Base-by-base conservation (phyloP, 2,797 vertebrate species). In the Darevskia nairensis region DNA sequence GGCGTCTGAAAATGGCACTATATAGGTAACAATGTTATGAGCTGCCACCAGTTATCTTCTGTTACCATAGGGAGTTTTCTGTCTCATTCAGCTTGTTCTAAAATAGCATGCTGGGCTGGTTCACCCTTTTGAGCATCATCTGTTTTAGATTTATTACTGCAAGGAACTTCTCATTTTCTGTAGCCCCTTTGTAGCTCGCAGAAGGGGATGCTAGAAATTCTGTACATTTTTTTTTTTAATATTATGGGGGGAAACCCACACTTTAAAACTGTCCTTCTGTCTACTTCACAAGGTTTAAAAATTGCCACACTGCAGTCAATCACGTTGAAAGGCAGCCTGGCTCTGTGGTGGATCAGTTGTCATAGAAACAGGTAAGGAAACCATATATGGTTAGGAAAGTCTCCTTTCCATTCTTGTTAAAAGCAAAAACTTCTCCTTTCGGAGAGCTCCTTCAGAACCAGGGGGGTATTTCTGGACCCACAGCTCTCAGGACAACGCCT, bases 241-340 rank as follows among this genome's bases (percentile, higher is more conserved):
- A 84, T 55, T 55, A 55, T 55, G 50, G 4, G 41, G 6, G 3
- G 3, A 55, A 55, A 4, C 13, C 50, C 50, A 88, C 32, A 59
- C 41, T 61, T 44, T 15, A 39, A 89, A 44, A 27, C 68, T 32
- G 50, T 66, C 88, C 84, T 93, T 86, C 82, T 94, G 80, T 92
- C 89, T 91, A 92, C 90, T 91, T 95, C 84, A 89, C 77, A 88
- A 90, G 77, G 84, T 86, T 90, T 94, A 88, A 87, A 93, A 93
- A 82, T 86, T 78, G 76, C 76, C 90, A 92, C 61, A 72, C 72
- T 88, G 76, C 74, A 87, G 35, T 41, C 80, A 88, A 25, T 44
- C 1, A 1, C 39, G 29, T 89, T 78, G 59, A 75, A 86, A 89
- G 87, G 88, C 75, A 86, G 68, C 85, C 77, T 83, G 88, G 83